Evolutionary conservation across 37 sponge, comb jelly and placozoan species (phyloP).

Genomic region (Mnemiopsis leidyi): DNA sequence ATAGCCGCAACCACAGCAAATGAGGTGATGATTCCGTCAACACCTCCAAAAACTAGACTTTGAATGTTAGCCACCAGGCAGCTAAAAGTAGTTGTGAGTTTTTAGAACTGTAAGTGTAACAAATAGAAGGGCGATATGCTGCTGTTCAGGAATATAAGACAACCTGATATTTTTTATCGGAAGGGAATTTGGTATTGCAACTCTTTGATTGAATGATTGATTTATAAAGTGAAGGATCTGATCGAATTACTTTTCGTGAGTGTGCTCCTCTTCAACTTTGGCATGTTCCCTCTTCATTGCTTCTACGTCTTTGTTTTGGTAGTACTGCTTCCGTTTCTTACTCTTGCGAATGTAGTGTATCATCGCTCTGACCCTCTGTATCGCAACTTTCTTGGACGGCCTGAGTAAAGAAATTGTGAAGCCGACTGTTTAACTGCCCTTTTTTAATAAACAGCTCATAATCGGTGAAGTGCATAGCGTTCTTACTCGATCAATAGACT

Average conservation of each 20-base stretch:
- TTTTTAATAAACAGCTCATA: too few relatives aligned
- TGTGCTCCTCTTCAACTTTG: constrained; percentile 43
- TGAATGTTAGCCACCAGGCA: constrained; percentile 29
- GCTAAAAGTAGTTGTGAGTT: neutral
- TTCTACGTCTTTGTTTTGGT: constrained; percentile 53
- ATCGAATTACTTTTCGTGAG: constrained; percentile 15
- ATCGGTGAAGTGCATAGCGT: too few relatives aligned
- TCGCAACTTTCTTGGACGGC: constrained; percentile 31
- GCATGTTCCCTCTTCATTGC: constrained; percentile 55
- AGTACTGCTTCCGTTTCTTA: constrained; percentile 6
- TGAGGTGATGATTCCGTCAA: constrained; percentile 45
- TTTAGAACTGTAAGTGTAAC: too few relatives aligned
- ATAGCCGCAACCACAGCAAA: constrained; percentile 48
- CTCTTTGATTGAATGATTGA: too few relatives aligned
- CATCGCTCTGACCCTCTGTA: constrained; percentile 26
- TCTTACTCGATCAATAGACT: too few relatives aligned
- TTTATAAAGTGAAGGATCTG: too few relatives aligned
- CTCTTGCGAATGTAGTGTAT: constrained; percentile 18
- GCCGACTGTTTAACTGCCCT: too few relatives aligned
- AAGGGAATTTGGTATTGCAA: too few relatives aligned
- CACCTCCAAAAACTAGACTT: constrained; percentile 27
- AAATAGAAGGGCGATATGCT: too few relatives aligned
- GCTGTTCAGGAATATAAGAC: too few relatives aligned
- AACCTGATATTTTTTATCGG: too few relatives aligned
- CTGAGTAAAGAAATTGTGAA: too few relatives aligned